These are phyloP conservation scores for Ophion obscuratus DNA, from an alignment of 2,888 invertebrate genomes.

Conservation along the genomic window DNA sequence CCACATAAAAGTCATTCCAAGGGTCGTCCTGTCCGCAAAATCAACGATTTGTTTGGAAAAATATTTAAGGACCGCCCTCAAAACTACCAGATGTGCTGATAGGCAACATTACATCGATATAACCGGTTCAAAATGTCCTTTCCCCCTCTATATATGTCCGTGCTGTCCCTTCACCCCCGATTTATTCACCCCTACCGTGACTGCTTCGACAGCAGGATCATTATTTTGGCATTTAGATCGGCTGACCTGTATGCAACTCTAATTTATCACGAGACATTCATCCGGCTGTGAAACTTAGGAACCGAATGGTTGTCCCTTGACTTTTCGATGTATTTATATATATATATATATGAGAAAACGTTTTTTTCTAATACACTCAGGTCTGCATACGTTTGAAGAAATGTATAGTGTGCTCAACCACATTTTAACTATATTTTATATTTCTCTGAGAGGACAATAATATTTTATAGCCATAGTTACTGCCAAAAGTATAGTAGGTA, in stretches of 20 bases:
- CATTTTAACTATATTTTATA: no score
- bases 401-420: no score
- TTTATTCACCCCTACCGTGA: conserved; percentile 50
- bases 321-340: background rate
- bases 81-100: background rate
- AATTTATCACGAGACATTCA: conserved; percentile 20
- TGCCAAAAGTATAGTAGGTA: no score
- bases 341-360: background rate
- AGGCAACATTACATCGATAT: background rate
- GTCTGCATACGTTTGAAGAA: no score
- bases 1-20: background rate
- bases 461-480: no score
- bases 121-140: no score
- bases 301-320: background rate
- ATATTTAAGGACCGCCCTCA: background rate
- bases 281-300: background rate
- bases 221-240: conserved; percentile 38
- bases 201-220: conserved; percentile 58
- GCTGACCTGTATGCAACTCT: background rate
- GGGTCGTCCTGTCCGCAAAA: background rate
- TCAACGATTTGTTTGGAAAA: background rate
- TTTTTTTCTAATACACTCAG: background rate
- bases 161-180: conserved; percentile 10
- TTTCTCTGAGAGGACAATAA: no score
- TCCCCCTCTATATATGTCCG: conserved; percentile 4